Evolutionary conservation across 2,888 invertebrate species (phyloP), one percentile per base, ranked within the genome.

Genomic region (Drosophila yooni): DNA sequence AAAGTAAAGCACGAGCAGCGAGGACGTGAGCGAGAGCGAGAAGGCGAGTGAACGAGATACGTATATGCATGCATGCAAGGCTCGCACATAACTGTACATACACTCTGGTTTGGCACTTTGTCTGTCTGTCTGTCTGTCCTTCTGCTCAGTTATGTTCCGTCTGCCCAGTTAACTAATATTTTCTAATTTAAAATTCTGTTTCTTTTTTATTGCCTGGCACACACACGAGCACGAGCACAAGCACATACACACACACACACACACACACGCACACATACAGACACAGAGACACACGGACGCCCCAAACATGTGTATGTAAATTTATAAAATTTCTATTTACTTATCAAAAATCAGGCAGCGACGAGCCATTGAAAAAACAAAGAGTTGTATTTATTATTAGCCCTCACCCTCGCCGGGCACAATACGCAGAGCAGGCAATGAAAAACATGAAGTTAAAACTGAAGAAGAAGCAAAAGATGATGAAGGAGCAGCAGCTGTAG

Each of bases 111-210:
- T 48, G 48, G 18, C 48, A 50, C 27, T 54, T 27, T 18, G 25
- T 66, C 62, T 61, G 31, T 29, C 61, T 63, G 56, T 31, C 48
- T 60, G 57, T 46, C 66, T 56, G 51, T 70, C 66, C 70, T 64
- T 61, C 68, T 57, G 52, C 57, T 48, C 72, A 72, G 73, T 54
- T 69, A 36, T 74, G 63, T 74, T 77, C 48, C 57, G 71, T 78
- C 65, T 80, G 80, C 75, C 52, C 54, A 70, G 79, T 79, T 83
- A 87, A 89, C 87, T 87, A 89, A 87, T 89, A 87, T 89, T 89
- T 89, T 89, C 89, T 85, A 87, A 89, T 87, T 89, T 89, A 85
- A 88, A 87, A 89, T 89, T 89, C 89, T 89, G 89, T 89, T 89
- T 87, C 87, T 89, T 87, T 85, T 88, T 87, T 88, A 86, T 86